These are phyloP conservation scores for Oscheius myriophilus DNA, from an alignment of 2,888 invertebrate species.

Conservation along the genomic window DNA sequence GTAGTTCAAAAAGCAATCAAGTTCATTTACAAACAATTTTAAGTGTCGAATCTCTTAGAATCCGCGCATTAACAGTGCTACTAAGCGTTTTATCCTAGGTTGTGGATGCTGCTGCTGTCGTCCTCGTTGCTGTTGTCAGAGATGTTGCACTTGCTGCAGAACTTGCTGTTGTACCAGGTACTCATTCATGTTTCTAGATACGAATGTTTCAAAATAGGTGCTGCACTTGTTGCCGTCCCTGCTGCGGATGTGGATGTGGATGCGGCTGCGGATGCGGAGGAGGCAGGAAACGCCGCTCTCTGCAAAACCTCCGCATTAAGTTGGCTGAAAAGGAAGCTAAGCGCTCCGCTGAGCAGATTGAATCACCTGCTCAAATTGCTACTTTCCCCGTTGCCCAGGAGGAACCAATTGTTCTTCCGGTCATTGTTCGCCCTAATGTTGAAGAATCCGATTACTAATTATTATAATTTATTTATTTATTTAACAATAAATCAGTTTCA, in stretches of 20 bases:
- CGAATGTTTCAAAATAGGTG: too few species aligned
- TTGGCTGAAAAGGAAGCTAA: constrained; percentile 19
- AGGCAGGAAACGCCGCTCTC: constrained; percentile 24
- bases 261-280: constrained; percentile 24
- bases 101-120: constrained; percentile 18
- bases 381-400: not conserved
- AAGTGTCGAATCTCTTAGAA: too few species aligned
- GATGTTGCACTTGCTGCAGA: constrained; percentile 18
- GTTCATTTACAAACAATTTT: too few species aligned
- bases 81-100: too few species aligned
- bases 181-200: not conserved
- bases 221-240: constrained; percentile 19
- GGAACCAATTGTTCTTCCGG: constrained; percentile 10
- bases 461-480: constrained; percentile 7
- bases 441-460: constrained; percentile 3
- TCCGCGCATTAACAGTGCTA: too few species aligned
- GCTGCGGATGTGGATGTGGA: constrained; percentile 24
- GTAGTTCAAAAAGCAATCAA: too few species aligned
- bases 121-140: constrained; percentile 17
- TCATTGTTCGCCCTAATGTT: constrained; percentile 1
- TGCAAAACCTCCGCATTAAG: constrained; percentile 24
- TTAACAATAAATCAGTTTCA: not conserved
- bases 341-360: not conserved
- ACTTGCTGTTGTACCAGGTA: constrained; percentile 17
- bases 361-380: too few species aligned